Evolutionary conservation across 2,797 vertebrate genomes (phyloP).

Genomic region (Coranthus polyacanthus): DNA sequence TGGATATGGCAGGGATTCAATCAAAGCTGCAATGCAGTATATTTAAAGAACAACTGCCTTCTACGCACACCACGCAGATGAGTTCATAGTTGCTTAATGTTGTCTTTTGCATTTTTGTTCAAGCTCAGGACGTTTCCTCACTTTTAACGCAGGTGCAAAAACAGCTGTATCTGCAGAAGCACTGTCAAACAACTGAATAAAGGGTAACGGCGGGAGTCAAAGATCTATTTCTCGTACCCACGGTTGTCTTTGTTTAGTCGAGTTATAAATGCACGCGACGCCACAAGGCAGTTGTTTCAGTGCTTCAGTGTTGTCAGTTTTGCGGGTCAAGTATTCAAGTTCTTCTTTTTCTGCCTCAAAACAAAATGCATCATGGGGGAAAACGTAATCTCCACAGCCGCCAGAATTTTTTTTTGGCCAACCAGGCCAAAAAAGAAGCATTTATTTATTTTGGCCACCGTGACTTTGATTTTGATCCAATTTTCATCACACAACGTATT

Average conservation of each 20-base stretch:
- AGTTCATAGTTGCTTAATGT: constrained; percentile 8
- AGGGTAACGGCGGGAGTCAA: neutral
- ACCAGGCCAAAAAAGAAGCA: neutral
- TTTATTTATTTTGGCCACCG: constrained; percentile 6
- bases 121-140: no score
- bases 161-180: neutral
- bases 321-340: no score
- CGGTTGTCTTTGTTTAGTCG: neutral
- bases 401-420: constrained; percentile 6
- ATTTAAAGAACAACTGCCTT: constrained; percentile 20
- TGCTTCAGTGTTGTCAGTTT: neutral
- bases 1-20: constrained; percentile 55
- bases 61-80: constrained; percentile 18
- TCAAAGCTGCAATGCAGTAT: constrained; percentile 60
- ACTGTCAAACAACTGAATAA: neutral
- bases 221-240: constrained; percentile 3
- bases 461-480: neutral
- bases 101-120: neutral
- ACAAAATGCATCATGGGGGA: neutral
- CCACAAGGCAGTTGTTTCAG: no score
- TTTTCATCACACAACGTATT: no score
- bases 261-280: neutral
- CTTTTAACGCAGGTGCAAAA: no score
- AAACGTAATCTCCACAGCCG: neutral
- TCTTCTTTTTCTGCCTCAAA: neutral